Percentiles rank a stretch among this genome's conserved stretches.
phyloP scores from a whole-genome alignment of 2,113 vertebrate species.

The Apistogramma diplotaenia region DNA sequence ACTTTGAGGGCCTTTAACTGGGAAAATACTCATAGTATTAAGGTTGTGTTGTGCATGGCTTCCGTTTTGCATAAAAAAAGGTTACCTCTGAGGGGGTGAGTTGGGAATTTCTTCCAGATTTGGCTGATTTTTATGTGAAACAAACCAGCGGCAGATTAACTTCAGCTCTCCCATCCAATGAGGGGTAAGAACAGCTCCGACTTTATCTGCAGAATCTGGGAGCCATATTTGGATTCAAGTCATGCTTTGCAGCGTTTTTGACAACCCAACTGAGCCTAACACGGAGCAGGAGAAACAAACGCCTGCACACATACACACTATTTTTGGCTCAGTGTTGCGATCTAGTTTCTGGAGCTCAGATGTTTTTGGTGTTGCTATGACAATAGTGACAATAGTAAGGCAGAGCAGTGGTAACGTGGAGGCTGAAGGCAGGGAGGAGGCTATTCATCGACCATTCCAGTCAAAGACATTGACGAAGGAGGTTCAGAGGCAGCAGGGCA shows the following conservation, averaged over 20 bases:
- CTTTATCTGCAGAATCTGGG: neutral
- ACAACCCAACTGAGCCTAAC: constrained; percentile 1
- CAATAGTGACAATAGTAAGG: constrained; percentile 63
- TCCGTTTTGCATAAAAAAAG: neutral
- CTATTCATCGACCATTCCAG: constrained; percentile 33
- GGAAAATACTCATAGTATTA: neutral
- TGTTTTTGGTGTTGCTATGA: constrained; percentile 72
- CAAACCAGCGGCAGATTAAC: neutral
- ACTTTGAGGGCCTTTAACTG: neutral
- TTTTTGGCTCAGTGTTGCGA: constrained; percentile 39
- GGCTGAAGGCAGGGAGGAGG: constrained; percentile 1
- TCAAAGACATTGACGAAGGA: constrained; percentile 30
- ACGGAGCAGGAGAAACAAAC: constrained; percentile 13
- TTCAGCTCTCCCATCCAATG: neutral
- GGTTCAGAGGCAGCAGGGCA: constrained; percentile 28
- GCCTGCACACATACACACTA: neutral
- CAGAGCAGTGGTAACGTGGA: constrained; percentile 30
- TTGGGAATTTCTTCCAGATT: neutral
- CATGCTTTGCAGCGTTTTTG: neutral
- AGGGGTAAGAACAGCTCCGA: neutral
- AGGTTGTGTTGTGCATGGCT: neutral
- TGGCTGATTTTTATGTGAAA: neutral
- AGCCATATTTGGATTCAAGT: constrained; percentile 8
- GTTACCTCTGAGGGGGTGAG: neutral
- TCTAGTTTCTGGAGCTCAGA: constrained; percentile 39